These are phyloP conservation scores for Hyles euphorbiae DNA, from an alignment of 1,140 invertebrate genomes.

Conservation along the genomic window DNA sequence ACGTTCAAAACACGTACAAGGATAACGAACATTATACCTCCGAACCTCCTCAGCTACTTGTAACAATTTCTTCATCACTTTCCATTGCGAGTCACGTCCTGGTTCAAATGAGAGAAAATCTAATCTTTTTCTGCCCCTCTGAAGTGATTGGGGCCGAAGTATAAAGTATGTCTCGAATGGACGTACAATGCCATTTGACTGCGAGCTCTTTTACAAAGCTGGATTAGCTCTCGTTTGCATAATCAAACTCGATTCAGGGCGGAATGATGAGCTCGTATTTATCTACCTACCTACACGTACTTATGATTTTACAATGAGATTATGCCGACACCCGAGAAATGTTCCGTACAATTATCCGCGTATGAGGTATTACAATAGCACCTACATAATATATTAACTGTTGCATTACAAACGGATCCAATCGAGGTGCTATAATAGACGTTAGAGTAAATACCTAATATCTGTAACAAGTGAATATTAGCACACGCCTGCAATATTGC, in stretches of 20 bases:
- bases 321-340: background rate
- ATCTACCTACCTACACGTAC: background rate
- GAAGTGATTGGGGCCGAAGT: conserved; percentile 42
- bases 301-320: background rate
- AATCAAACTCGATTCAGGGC: conserved; percentile 28
- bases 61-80: conserved; percentile 44
- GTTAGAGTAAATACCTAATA: no score
- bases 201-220: conserved; percentile 31
- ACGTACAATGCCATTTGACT: conserved; percentile 40
- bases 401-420: no score
- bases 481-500: no score
- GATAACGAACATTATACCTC: conserved; percentile 42
- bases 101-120: conserved; percentile 51
- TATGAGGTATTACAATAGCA: no score
- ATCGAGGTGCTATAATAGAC: no score
- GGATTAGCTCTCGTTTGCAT: conserved; percentile 46
- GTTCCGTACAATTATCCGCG: background rate
- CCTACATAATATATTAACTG: no score
- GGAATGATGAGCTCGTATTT: conserved; percentile 18
- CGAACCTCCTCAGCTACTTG: conserved; percentile 29
- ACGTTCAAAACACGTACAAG: conserved; percentile 38
- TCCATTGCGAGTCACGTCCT: conserved; percentile 40
- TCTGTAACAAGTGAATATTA: no score
- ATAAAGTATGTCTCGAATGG: conserved; percentile 36
- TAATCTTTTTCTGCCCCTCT: conserved; percentile 43